phyloP scores from a whole-genome alignment of 2,888 invertebrate species.

The Saturnia pavonia region DNA sequence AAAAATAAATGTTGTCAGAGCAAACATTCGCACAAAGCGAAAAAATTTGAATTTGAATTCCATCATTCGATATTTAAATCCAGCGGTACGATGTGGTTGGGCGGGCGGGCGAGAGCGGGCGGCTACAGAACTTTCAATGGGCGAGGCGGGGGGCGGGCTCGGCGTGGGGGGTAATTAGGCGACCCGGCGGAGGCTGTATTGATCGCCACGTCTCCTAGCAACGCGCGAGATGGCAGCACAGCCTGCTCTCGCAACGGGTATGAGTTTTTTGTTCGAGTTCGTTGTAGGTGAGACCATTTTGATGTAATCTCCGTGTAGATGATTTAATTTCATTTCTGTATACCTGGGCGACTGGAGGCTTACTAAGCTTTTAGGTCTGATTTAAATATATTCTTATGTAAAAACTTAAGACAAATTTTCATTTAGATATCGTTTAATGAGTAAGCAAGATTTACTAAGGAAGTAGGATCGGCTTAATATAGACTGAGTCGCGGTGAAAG shows the following conservation, averaged over 20 bases:
- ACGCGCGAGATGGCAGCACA: constrained; percentile 77
- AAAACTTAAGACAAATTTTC: neutral
- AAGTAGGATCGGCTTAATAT: constrained; percentile 14
- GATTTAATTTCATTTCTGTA: constrained; percentile 68
- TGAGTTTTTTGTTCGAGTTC: constrained; percentile 72
- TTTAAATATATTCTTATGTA: neutral
- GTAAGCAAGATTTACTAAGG: neutral
- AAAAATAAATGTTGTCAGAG: constrained; percentile 54
- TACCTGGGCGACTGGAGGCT: constrained; percentile 42
- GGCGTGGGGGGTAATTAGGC: constrained; percentile 73
- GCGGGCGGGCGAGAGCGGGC: constrained; percentile 56
- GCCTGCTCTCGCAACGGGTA: constrained; percentile 63
- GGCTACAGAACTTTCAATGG: constrained; percentile 51
- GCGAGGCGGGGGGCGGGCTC: constrained; percentile 41
- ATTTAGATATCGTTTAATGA: neutral
- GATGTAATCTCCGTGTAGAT: constrained; percentile 72
- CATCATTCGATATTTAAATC: constrained; percentile 81
- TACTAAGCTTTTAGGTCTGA: constrained; percentile 18
- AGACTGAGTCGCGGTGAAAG: constrained; percentile 15
- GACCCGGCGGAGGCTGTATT: constrained; percentile 81
- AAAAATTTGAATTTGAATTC: constrained; percentile 78
- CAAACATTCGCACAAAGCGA: constrained; percentile 68
- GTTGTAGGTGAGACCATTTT: constrained; percentile 75
- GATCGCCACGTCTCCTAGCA: constrained; percentile 79
- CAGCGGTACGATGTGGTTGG: constrained; percentile 63